These are phyloP conservation scores for Xenus cinereus DNA, from an alignment of 2,113 vertebrate genomes.

Conservation along the genomic window DNA sequence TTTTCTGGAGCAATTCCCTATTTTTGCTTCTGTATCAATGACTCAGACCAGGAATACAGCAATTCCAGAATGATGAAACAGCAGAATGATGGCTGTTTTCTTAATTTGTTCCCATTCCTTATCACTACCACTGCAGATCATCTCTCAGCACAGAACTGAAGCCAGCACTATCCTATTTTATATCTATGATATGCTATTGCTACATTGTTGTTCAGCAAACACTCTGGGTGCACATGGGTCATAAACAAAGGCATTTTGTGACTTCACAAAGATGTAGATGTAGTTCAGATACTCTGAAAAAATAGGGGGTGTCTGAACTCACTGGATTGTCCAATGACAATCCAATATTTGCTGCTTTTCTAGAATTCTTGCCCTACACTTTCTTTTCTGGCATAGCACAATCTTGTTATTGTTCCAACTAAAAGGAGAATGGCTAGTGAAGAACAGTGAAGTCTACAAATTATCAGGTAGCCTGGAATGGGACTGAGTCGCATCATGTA, in stretches of 20 bases:
- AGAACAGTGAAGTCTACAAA: background rate
- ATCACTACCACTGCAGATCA: background rate
- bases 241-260: background rate
- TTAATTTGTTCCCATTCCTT: background rate
- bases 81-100: background rate
- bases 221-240: background rate
- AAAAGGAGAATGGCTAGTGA: background rate
- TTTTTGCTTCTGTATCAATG: background rate
- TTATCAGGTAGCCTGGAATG: background rate
- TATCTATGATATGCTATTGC: background rate
- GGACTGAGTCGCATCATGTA: background rate
- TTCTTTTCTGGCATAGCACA: background rate
- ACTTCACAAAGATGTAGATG: background rate
- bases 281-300: background rate
- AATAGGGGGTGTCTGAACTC: background rate
- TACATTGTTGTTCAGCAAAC: background rate
- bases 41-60: background rate
- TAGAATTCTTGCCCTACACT: background rate
- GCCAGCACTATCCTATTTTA: background rate
- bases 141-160: background rate
- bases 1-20: background rate
- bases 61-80: background rate
- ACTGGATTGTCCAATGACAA: background rate
- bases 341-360: background rate
- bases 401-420: background rate